Evolutionary conservation across 2,113 vertebrate genomes (phyloP).

Genomic region (Caretta caretta): DNA sequence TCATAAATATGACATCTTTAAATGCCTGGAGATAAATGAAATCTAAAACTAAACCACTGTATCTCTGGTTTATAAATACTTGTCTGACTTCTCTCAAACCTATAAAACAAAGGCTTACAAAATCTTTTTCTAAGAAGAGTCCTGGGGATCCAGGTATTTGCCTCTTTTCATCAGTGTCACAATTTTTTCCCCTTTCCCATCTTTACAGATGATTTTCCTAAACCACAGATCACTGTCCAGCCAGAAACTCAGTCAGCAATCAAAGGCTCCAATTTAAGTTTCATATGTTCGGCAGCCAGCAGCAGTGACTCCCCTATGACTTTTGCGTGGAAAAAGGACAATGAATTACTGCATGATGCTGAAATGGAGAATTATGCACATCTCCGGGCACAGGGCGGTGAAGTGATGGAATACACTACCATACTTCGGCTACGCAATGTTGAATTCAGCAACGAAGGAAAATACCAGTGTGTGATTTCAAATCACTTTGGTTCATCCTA

Average conservation of each 20-base stretch:
- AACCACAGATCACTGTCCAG: conserved; percentile 96
- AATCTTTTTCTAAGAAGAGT: not conserved
- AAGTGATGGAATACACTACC: conserved; percentile 96
- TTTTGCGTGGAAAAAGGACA: conserved; percentile 98
- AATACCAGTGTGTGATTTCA: conserved; percentile 98
- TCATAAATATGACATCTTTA: not conserved
- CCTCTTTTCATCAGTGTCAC: not conserved
- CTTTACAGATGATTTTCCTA: conserved; percentile 94
- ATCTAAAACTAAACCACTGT: not conserved
- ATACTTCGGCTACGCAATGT: conserved; percentile 89
- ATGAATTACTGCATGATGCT: conserved; percentile 88
- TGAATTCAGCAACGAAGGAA: conserved; percentile 92
- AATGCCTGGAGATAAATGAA: not conserved
- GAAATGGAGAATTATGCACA: conserved; percentile 97
- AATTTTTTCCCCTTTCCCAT: conserved; percentile 18
- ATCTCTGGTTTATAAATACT: conserved; percentile 25
- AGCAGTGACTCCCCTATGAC: conserved; percentile 99
- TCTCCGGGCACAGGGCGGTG: conserved; percentile 84
- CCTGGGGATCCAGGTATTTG: not conserved
- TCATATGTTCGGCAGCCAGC: conserved; percentile 94
- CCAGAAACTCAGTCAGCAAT: conserved; percentile 96
- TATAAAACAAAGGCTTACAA: conserved; percentile 15
- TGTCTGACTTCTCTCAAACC: not conserved
- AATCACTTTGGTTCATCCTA: conserved; percentile 98
- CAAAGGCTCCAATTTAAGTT: conserved; percentile 93